Percentiles rank a stretch among this genome's conserved stretches.
Conservation (phyloP, 2,797 vertebrate genomes). For the Neosilurus mollespiculum region DNA sequence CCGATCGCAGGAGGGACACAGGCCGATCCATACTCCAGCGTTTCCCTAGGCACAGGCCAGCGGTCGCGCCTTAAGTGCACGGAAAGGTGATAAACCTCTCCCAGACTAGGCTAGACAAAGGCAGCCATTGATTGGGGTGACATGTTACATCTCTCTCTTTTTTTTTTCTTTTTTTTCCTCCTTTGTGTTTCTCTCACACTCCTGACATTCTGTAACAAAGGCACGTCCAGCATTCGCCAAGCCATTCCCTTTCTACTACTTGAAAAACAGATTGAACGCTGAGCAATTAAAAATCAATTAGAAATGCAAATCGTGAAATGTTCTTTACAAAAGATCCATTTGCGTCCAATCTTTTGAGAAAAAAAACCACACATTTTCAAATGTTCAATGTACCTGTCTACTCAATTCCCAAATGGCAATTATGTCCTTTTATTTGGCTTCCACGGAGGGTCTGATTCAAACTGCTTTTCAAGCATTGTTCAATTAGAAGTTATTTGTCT, state of each 20-base stretch:
- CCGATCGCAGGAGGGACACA: slow-evolving; percentile 80
- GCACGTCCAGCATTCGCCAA: not conserved
- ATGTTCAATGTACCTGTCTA: slow-evolving; percentile 53
- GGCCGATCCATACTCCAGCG: slow-evolving; percentile 79
- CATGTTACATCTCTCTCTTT: slow-evolving; percentile 74
- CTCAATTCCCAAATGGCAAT: slow-evolving; percentile 76
- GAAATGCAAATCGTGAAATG: slow-evolving; percentile 7
- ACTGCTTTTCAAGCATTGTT: slow-evolving; percentile 69
- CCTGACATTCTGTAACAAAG: slow-evolving; percentile 48
- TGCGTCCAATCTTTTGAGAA: not conserved
- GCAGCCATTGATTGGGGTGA: slow-evolving; percentile 76
- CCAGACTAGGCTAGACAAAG: slow-evolving; percentile 73
- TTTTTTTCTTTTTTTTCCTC: slow-evolving; percentile 48
- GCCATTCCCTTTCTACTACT: not conserved
- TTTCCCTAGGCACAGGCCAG: slow-evolving; percentile 80
- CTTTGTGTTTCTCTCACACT: slow-evolving; percentile 57
- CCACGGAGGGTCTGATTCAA: slow-evolving; percentile 75
- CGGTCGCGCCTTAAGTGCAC: slow-evolving; percentile 81
- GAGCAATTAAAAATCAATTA: slow-evolving; percentile 29
- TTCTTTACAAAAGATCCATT: slow-evolving; percentile 5
- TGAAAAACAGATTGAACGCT: not conserved
- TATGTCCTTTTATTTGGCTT: slow-evolving; percentile 77
- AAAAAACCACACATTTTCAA: slow-evolving; percentile 46
- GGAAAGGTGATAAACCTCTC: slow-evolving; percentile 80
- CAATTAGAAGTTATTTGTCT: slow-evolving; percentile 81